A percentile compares a stretch with the other conserved stretches of the same genome.
phyloP scores from a whole-genome alignment of 2,797 vertebrate genomes.

The Lindbergichthys nudifrons region DNA sequence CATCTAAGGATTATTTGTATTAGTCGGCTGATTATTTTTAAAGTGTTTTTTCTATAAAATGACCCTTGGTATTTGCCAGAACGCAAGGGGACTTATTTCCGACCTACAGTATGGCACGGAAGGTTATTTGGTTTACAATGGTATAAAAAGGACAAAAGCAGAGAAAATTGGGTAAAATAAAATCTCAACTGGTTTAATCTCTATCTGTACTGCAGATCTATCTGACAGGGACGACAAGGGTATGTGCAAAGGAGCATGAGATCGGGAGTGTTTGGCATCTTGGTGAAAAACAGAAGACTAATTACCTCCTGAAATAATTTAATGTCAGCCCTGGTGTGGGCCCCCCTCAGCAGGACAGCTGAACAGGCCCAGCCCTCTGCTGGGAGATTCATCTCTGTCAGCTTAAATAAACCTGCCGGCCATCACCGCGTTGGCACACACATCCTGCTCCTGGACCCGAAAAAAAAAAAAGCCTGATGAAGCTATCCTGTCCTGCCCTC shows the following conservation, averaged over 20 bases:
- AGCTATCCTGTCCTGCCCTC: conserved; percentile 67
- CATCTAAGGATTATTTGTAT: too few relatives aligned
- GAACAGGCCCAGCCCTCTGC: conserved; percentile 88
- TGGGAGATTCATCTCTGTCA: conserved; percentile 93
- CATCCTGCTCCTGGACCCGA: conserved; percentile 64
- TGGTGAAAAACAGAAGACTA: conserved; percentile 81
- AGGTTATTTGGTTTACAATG: too few relatives aligned
- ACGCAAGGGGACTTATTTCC: too few relatives aligned
- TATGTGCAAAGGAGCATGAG: conserved; percentile 42
- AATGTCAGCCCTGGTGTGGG: conserved; percentile 85
- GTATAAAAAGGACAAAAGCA: too few relatives aligned
- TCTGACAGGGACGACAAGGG: conserved; percentile 31
- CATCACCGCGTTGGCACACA: conserved; percentile 88
- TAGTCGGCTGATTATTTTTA: too few relatives aligned
- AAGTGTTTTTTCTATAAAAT: too few relatives aligned
- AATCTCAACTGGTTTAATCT: background rate
- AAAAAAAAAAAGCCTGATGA: conserved; percentile 70
- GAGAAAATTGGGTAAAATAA: too few relatives aligned
- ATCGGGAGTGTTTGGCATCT: conserved; percentile 67
- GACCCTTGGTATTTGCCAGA: too few relatives aligned
- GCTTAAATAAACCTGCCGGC: conserved; percentile 89
- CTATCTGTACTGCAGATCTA: conserved; percentile 2
- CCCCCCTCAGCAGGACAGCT: conserved; percentile 86
- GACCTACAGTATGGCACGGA: too few relatives aligned
- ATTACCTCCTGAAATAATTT: conserved; percentile 85